Conservation (phyloP, 2,113 vertebrate species). For the Chaenogobius annularis region DNA sequence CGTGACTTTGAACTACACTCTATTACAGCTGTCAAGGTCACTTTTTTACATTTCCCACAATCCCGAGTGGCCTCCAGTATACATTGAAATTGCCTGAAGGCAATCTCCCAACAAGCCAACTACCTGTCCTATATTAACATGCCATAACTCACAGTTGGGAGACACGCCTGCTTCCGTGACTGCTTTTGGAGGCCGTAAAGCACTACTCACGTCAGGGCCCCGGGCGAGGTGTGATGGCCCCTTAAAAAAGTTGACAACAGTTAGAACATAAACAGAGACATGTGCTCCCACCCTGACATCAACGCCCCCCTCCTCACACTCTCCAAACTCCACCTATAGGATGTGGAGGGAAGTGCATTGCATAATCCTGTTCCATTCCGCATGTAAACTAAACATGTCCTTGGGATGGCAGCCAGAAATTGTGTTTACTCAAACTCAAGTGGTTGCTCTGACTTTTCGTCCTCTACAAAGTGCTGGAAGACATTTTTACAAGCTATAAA, state of each 20-base stretch:
- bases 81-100: neutral
- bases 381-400: constrained; percentile 40
- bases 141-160: constrained; percentile 30
- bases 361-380: constrained; percentile 41
- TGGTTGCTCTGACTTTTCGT: constrained; percentile 34
- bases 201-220: constrained; percentile 29
- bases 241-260: constrained; percentile 47
- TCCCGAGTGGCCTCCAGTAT: neutral
- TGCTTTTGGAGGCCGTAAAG: constrained; percentile 16
- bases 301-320: constrained; percentile 30
- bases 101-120: constrained; percentile 8
- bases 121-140: constrained; percentile 47
- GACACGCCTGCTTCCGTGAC: constrained; percentile 35
- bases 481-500: constrained; percentile 1
- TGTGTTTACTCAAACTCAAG: constrained; percentile 47
- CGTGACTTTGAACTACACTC: neutral
- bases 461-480: constrained; percentile 9
- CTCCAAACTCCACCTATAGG: constrained; percentile 27
- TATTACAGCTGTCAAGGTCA: neutral
- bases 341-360: constrained; percentile 43
- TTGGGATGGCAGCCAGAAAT: constrained; percentile 37
- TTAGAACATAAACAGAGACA: constrained; percentile 50
- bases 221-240: constrained; percentile 19
- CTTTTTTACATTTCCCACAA: neutral
- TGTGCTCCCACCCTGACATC: constrained; percentile 29